Percentiles rank a stretch among this genome's conserved stretches.
Evolutionary conservation across 2,888 invertebrate genomes (phyloP).

Genomic region (Beris chalybata): DNA sequence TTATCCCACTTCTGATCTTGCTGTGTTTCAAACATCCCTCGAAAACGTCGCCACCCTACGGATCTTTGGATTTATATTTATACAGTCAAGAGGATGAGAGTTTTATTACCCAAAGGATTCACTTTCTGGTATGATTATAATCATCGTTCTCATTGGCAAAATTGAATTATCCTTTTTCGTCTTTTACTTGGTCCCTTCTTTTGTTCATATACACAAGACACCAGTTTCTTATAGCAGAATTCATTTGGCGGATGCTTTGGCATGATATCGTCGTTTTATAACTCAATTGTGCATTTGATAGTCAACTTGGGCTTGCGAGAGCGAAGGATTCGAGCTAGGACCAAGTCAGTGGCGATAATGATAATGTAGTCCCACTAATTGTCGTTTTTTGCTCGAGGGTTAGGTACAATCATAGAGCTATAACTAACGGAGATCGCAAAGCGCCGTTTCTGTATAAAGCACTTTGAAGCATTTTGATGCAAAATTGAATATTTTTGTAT

Average conservation of each 20-base stretch:
- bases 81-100: background rate
- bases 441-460: too few relatives aligned
- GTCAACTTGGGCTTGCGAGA: background rate
- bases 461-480: too few relatives aligned
- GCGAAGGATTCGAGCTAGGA: background rate
- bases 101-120: constrained; percentile 36
- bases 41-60: too few relatives aligned
- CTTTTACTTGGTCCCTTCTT: constrained; percentile 26
- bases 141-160: constrained; percentile 31
- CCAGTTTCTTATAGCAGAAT: background rate
- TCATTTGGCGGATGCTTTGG: background rate
- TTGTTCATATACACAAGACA: background rate
- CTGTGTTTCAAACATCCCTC: too few relatives aligned
- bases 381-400: background rate
- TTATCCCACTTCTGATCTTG: too few relatives aligned
- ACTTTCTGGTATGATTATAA: constrained; percentile 35
- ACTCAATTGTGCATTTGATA: constrained; percentile 7
- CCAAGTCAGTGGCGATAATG: too few relatives aligned
- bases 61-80: too few relatives aligned
- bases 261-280: constrained; percentile 19
- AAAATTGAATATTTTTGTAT: too few relatives aligned
- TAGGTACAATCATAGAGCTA: too few relatives aligned
- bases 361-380: constrained; percentile 15
- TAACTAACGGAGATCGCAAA: too few relatives aligned
- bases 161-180: constrained; percentile 36